A percentile compares a stretch with the other conserved stretches of the same genome.
phyloP scores from a whole-genome alignment of 2,888 invertebrate genomes.

The Camptogramma bilineatum region DNA sequence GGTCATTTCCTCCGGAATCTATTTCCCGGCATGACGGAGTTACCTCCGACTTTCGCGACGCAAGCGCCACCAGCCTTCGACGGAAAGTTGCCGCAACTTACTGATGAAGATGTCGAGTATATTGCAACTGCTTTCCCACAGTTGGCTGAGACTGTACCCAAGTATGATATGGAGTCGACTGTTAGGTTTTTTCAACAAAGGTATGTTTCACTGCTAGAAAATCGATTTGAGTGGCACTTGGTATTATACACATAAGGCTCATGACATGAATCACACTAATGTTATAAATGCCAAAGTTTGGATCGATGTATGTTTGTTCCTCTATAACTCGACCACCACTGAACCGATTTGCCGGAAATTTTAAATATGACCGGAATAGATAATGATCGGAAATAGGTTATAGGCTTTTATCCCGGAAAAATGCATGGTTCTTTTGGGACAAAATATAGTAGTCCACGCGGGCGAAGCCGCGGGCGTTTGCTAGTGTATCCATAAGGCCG shows the following conservation, averaged over 20 bases:
- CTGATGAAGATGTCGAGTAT: conserved; percentile 86
- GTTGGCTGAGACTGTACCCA: conserved; percentile 86
- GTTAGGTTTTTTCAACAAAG: conserved; percentile 90
- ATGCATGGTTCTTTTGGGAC: too few relatives aligned
- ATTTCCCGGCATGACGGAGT: conserved; percentile 96
- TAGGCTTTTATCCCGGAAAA: too few relatives aligned
- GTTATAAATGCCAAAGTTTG: too few relatives aligned
- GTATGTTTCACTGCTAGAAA: conserved; percentile 50
- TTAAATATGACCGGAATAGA: too few relatives aligned
- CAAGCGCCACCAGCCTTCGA: conserved; percentile 92
- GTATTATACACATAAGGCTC: neutral
- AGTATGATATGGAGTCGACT: conserved; percentile 89
- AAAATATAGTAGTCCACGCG: too few relatives aligned
- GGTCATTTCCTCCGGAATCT: conserved; percentile 93
- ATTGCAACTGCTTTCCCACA: conserved; percentile 89
- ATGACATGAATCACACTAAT: too few relatives aligned
- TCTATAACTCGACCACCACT: too few relatives aligned
- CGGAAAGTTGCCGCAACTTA: conserved; percentile 88
- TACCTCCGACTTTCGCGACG: conserved; percentile 93
- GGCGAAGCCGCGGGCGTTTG: too few relatives aligned
- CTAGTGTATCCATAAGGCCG: too few relatives aligned
- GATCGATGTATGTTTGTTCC: too few relatives aligned
- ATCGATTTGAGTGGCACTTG: neutral
- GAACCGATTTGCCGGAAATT: too few relatives aligned
- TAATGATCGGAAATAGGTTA: too few relatives aligned